Percentiles rank a stretch among this genome's conserved stretches.
Conservation (phyloP, 30 jellyfish, hydroid and myxozoan genomes). For the Cassiopea andromeda region DNA sequence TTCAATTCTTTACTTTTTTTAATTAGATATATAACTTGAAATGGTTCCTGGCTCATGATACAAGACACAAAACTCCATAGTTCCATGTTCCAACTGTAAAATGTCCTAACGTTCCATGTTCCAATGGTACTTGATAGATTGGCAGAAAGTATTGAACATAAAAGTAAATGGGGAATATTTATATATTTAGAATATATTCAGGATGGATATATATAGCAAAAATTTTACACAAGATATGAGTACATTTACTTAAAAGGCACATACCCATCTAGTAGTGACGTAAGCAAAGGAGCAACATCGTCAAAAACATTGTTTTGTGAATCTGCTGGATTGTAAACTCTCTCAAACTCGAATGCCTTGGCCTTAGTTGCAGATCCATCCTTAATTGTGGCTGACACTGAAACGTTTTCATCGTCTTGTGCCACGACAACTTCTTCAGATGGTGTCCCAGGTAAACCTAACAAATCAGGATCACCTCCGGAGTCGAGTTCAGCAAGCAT, state of each 20-base stretch:
- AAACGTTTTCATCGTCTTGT: conserved; percentile 77
- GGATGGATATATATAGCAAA: no score
- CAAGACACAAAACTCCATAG: no score
- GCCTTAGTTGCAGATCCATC: conserved; percentile 58
- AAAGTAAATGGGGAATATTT: no score
- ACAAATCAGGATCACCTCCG: conserved; percentile 83
- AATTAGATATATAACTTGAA: no score
- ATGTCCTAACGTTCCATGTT: no score
- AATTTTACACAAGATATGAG: no score
- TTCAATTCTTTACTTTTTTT: no score
- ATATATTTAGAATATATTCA: no score
- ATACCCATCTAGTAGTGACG: conserved; percentile 93
- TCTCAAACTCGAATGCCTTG: conserved; percentile 70
- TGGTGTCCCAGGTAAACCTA: conserved; percentile 80
- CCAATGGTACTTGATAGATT: no score
- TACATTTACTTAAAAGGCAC: not conserved
- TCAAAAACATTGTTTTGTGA: conserved; percentile 65
- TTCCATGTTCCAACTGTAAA: no score
- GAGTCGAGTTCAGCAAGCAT: conserved; percentile 81
- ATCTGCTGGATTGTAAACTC: conserved; percentile 81
- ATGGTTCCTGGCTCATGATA: no score
- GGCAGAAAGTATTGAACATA: no score
- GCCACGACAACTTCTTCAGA: conserved; percentile 80
- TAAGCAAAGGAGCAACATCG: conserved; percentile 87
- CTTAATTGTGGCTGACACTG: conserved; percentile 36